Conservation (phyloP, 2,113 vertebrate species). For the Neopipo cinnamomea region DNA sequence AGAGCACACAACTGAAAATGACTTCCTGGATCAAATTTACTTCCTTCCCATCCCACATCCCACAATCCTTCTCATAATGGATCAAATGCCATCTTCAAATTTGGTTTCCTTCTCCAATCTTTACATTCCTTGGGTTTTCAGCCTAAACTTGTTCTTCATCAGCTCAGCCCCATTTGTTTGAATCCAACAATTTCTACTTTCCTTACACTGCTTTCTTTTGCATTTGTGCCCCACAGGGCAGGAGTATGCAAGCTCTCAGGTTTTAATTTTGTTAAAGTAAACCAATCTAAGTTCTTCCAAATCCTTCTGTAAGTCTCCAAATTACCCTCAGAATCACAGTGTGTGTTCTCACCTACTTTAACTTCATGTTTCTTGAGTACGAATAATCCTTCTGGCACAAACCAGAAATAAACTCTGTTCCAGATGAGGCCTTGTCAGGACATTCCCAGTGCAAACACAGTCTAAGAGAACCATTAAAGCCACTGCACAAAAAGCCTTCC, state of each 20-base stretch:
- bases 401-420: neutral
- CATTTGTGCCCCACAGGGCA: neutral
- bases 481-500: neutral
- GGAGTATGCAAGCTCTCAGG: neutral
- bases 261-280: neutral
- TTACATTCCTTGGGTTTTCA: neutral
- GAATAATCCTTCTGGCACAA: neutral
- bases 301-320: neutral
- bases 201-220: neutral
- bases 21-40: neutral
- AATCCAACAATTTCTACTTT: neutral
- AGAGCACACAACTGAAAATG: neutral
- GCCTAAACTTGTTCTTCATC: neutral
- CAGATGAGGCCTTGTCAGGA: neutral
- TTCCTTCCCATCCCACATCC: neutral
- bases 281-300: neutral
- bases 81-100: neutral
- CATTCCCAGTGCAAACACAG: neutral
- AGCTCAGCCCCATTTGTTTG: neutral
- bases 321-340: neutral
- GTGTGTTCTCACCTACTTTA: neutral
- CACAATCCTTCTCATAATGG: neutral
- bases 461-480: neutral
- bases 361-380: neutral
- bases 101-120: neutral